phyloP scores from a whole-genome alignment of 2,888 invertebrate species.

The Belgica antarctica region DNA sequence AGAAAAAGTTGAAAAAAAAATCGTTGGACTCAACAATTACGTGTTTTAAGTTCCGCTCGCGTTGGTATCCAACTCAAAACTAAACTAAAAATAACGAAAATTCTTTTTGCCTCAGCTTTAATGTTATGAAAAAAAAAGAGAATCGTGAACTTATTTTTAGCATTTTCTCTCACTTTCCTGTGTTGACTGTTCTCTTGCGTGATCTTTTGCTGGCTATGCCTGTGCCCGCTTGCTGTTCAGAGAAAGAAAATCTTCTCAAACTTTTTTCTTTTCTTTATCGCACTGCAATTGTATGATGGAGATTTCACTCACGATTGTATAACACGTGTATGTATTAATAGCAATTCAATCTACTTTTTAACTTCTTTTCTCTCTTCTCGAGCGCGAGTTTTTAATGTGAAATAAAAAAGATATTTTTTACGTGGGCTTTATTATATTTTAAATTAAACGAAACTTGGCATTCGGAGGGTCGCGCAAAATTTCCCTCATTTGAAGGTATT shows the following conservation, averaged over 20 bases:
- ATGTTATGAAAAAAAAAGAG: constrained; percentile 25
- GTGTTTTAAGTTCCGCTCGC: constrained; percentile 56
- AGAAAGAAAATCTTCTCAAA: not conserved
- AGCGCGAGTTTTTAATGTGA: no score
- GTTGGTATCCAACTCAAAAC: constrained; percentile 58
- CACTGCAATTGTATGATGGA: constrained; percentile 17
- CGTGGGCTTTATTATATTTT: constrained; percentile 14
- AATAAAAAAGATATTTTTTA: no score
- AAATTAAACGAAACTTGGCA: constrained; percentile 2
- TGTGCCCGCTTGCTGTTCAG: not conserved
- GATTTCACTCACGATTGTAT: constrained; percentile 27
- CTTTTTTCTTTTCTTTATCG: no score
- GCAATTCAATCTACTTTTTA: constrained; percentile 4
- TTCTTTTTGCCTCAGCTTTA: constrained; percentile 39
- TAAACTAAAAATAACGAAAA: constrained; percentile 46
- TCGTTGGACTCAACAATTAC: constrained; percentile 46
- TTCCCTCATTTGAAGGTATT: not conserved
- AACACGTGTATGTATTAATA: constrained; percentile 26
- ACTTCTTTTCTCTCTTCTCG: not conserved
- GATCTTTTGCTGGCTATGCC: no score
- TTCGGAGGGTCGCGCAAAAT: no score
- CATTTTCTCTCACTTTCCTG: constrained; percentile 17
- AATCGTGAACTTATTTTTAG: constrained; percentile 33
- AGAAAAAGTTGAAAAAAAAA: no score
- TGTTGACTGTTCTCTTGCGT: no score